A percentile compares a stretch with the other conserved stretches of the same genome.
Evolutionary conservation across 2,797 vertebrate genomes (phyloP).

Genomic region (Peromyscus eremicus): DNA sequence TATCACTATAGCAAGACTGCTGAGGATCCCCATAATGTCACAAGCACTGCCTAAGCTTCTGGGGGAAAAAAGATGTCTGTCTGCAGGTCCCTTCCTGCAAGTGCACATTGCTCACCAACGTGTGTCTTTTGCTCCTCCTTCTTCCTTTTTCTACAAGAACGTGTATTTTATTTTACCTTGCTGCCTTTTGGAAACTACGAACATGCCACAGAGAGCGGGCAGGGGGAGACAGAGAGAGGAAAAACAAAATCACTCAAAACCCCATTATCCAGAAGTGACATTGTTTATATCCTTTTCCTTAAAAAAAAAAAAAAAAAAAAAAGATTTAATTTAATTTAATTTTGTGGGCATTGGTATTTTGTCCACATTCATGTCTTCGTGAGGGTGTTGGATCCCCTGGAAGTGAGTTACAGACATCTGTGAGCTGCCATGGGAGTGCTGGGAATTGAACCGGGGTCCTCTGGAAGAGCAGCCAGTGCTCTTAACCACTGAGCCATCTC

Average conservation of each 20-base stretch:
- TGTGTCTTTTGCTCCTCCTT: not conserved
- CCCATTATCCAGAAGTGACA: not conserved
- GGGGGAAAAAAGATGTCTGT: not conserved
- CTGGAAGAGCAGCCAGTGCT: not conserved
- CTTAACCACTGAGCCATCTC: not conserved
- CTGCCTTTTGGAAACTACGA: not conserved
- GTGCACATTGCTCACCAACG: not conserved
- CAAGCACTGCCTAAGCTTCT: not conserved
- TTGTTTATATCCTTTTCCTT: not conserved
- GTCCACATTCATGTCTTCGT: not conserved
- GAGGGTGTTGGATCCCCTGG: not conserved
- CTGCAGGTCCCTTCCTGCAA: not conserved
- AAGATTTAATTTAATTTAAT: not conserved
- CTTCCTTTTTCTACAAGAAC: not conserved
- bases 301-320: not conserved
- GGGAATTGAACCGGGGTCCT: not conserved
- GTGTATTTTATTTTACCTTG: not conserved
- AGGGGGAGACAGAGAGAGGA: not conserved
- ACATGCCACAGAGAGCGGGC: too few relatives aligned
- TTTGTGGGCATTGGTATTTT: not conserved
- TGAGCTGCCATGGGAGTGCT: not conserved
- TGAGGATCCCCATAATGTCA: accelerated
- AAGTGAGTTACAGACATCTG: not conserved
- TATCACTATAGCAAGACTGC: not conserved
- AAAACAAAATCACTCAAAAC: conserved; percentile 39